Percentiles rank a stretch among this genome's conserved stretches.
phyloP scores from a whole-genome alignment of 2,888 invertebrate species.

The Eremobia ochroleuca region DNA sequence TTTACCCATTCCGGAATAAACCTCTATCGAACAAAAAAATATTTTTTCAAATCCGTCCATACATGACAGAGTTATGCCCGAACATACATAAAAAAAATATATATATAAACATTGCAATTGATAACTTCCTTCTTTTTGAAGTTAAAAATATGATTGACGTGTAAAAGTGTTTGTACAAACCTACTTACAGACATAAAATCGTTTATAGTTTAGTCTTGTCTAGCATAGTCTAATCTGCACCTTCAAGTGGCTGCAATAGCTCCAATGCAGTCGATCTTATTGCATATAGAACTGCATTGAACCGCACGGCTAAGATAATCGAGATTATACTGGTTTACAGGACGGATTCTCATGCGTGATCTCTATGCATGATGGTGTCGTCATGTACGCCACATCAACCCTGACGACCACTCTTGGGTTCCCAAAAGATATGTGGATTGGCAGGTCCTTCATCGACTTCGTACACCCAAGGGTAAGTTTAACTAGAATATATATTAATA shows the following conservation, averaged over 20 bases:
- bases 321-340: slow-evolving; percentile 79
- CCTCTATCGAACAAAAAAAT: too few species aligned
- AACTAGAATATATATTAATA: background rate
- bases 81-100: too few species aligned
- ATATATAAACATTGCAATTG: too few species aligned
- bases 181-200: background rate
- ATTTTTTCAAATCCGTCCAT: too few species aligned
- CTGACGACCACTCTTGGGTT: slow-evolving; percentile 94
- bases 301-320: slow-evolving; percentile 5
- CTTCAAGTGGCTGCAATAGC: background rate
- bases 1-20: too few species aligned
- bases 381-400: slow-evolving; percentile 94
- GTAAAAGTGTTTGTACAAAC: too few species aligned
- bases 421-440: slow-evolving; percentile 96
- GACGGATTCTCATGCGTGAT: slow-evolving; percentile 95
- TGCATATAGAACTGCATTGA: background rate
- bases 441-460: slow-evolving; percentile 96
- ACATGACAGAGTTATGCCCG: too few species aligned
- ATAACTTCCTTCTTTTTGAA: too few species aligned
- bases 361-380: slow-evolving; percentile 96
- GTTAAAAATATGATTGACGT: too few species aligned
- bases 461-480: slow-evolving; percentile 93
- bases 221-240: background rate
- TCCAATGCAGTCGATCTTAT: background rate
- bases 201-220: too few species aligned